A percentile compares a stretch with the other conserved stretches of the same genome.
phyloP scores from a whole-genome alignment of 2,113 vertebrate species.

The Atherinomorus stipes region DNA sequence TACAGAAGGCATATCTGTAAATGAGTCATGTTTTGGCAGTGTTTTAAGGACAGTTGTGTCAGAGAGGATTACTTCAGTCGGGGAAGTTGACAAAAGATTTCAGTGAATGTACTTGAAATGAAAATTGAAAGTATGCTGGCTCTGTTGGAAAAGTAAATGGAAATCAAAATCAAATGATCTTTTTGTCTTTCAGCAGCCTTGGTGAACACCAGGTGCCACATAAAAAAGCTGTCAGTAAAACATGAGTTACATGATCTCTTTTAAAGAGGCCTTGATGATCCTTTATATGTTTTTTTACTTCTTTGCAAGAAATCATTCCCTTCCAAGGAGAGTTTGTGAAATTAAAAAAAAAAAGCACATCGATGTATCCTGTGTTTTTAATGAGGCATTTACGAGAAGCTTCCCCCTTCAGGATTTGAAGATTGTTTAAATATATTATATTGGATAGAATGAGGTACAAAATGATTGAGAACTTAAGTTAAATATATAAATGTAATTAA shows the following conservation, averaged over 20 bases:
- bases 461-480: no score
- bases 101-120: conserved; percentile 36
- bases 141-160: not conserved
- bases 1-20: conserved; percentile 41
- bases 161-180: conserved; percentile 35
- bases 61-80: conserved; percentile 40
- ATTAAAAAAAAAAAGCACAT: not conserved
- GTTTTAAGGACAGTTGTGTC: conserved; percentile 35
- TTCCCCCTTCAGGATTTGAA: no score
- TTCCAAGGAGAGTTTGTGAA: conserved; percentile 10
- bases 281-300: conserved; percentile 39
- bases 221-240: conserved; percentile 47
- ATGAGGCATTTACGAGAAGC: no score
- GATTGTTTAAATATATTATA: no score
- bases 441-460: no score
- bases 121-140: conserved; percentile 41
- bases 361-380: no score
- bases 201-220: conserved; percentile 51
- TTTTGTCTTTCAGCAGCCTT: conserved; percentile 13
- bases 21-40: conserved; percentile 56
- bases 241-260: conserved; percentile 30
- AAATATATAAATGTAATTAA: no score
- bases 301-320: conserved; percentile 61
- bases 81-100: conserved; percentile 30
- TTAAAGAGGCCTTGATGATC: conserved; percentile 41